These are phyloP conservation scores for Indicator indicator DNA, from an alignment of 2,113 vertebrate species.

Conservation along the genomic window DNA sequence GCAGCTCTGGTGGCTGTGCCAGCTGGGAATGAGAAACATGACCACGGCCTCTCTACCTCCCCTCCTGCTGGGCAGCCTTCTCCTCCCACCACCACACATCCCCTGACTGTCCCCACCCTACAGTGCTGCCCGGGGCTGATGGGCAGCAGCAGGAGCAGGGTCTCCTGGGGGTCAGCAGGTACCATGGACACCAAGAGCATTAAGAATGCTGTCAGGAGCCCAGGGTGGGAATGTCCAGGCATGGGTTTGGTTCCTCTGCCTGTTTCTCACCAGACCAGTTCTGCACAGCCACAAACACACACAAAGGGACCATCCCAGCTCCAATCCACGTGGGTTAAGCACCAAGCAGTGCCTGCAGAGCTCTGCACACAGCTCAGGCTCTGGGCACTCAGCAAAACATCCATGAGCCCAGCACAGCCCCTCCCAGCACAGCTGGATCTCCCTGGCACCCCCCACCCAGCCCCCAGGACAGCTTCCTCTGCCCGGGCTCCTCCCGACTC, in stretches of 20 bases:
- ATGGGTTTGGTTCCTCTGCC: not conserved
- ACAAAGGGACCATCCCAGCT: not conserved
- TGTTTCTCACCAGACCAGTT: not conserved
- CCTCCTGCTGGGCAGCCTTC: not conserved
- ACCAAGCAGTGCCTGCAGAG: not conserved
- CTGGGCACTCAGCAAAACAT: not conserved
- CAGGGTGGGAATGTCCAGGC: not conserved
- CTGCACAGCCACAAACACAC: not conserved
- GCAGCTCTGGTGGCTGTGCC: not conserved
- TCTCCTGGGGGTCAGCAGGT: not conserved
- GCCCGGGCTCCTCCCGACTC: not conserved
- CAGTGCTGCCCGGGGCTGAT: not conserved
- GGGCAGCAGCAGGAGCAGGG: not conserved
- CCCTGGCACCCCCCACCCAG: not conserved
- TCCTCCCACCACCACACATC: not conserved
- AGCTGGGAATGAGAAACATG: not conserved
- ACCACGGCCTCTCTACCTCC: not conserved
- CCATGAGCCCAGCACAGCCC: not conserved
- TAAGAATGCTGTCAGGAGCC: not conserved
- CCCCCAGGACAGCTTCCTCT: not conserved
- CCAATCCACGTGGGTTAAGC: not conserved
- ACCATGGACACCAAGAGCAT: not conserved
- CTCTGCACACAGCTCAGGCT: not conserved
- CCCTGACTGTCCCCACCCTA: not conserved
- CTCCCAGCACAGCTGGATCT: not conserved